Evolutionary conservation across 1,140 invertebrate genomes (phyloP).

Genomic region (Luehdorfia chinensis): DNA sequence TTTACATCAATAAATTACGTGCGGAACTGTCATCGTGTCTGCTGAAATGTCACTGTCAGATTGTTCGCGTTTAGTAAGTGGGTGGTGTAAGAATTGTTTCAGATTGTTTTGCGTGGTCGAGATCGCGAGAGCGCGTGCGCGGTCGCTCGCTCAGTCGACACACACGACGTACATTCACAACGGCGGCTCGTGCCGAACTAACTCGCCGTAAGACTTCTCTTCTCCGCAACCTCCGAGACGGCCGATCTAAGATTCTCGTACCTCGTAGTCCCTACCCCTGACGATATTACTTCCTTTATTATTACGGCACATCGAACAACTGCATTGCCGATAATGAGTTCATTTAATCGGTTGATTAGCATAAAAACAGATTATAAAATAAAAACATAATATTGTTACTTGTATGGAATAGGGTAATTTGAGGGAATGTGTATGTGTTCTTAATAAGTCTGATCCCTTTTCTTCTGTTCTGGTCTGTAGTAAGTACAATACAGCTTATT

Average conservation of each 20-base stretch:
- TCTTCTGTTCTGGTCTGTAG: too few relatives aligned
- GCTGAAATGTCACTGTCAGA: conserved; percentile 69
- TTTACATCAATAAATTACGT: conserved; percentile 41
- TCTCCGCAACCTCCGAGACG: conserved; percentile 27
- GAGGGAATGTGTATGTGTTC: too few relatives aligned
- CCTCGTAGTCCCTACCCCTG: conserved; percentile 23
- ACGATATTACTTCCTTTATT: conserved; percentile 34
- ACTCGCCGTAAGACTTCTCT: conserved; percentile 79
- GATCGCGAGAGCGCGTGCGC: conserved; percentile 85
- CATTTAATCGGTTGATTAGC: not conserved
- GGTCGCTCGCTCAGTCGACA: conserved; percentile 67
- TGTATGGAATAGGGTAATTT: not conserved
- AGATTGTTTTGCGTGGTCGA: conserved; percentile 77
- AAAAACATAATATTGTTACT: conserved; percentile 1
- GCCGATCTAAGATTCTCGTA: conserved; percentile 25
- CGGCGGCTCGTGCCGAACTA: conserved; percentile 86
- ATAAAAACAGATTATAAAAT: not conserved
- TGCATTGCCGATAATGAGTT: conserved; percentile 8
- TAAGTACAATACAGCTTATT: too few relatives aligned
- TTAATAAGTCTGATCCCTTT: too few relatives aligned
- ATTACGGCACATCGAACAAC: conserved; percentile 10
- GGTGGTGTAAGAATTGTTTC: conserved; percentile 46
- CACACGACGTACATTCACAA: conserved; percentile 76
- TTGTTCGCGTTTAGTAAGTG: conserved; percentile 40
- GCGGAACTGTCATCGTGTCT: conserved; percentile 45